Percentiles rank a stretch among this genome's conserved stretches.
phyloP scores from a whole-genome alignment of 2,797 vertebrate species.

The Bovichtus variegatus region DNA sequence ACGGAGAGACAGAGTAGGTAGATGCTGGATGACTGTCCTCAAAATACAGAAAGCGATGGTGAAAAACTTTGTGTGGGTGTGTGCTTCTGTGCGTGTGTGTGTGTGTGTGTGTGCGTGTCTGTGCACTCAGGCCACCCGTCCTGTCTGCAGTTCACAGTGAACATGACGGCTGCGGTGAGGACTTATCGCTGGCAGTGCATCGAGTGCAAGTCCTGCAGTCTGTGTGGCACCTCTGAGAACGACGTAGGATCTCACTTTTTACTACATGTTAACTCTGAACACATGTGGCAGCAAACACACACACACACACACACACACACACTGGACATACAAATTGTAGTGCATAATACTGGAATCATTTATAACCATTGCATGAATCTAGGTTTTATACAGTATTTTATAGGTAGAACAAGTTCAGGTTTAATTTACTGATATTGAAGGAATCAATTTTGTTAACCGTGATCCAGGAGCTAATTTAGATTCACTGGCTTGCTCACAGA shows the following conservation, averaged over 20 bases:
- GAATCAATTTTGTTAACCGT: neutral
- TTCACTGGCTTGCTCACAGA: neutral
- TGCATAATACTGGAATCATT: neutral
- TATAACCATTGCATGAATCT: neutral
- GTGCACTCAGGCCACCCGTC: slow-evolving; percentile 91
- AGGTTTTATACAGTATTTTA: neutral
- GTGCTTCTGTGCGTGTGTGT: slow-evolving; percentile 34
- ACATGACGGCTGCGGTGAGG: slow-evolving; percentile 95
- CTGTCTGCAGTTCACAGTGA: slow-evolving; percentile 96
- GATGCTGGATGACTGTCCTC: slow-evolving; percentile 46
- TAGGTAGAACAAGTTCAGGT: neutral
- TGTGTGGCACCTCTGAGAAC: slow-evolving; percentile 96
- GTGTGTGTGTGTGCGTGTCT: slow-evolving; percentile 59
- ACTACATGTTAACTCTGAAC: slow-evolving; percentile 41
- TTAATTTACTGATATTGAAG: neutral
- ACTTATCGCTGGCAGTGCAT: slow-evolving; percentile 98
- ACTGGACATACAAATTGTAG: neutral
- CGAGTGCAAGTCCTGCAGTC: slow-evolving; percentile 97
- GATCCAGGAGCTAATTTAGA: slow-evolving; percentile 5
- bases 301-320: slow-evolving; percentile 3
- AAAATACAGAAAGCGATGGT: slow-evolving; percentile 56
- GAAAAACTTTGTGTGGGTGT: slow-evolving; percentile 56
- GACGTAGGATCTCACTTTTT: slow-evolving; percentile 86
- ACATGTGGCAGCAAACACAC: slow-evolving; percentile 62
- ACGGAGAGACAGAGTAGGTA: slow-evolving; percentile 20